These are phyloP conservation scores for Pseudomugil tenellus DNA, from an alignment of 2,797 vertebrate species.

Conservation along the genomic window DNA sequence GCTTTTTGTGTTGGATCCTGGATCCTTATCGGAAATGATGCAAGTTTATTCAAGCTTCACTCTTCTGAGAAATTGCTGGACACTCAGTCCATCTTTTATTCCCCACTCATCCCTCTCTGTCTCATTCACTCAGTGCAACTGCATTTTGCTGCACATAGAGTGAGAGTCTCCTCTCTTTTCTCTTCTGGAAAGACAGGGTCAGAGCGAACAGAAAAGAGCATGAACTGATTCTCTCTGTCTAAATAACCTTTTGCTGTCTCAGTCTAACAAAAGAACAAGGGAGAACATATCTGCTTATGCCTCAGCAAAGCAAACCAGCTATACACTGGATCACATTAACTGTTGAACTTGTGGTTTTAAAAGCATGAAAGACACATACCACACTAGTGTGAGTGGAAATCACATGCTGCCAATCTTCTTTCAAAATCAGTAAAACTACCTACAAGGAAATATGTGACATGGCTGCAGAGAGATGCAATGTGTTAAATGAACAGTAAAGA, in stretches of 20 bases:
- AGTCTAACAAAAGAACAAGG: conserved; percentile 40
- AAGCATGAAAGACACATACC: conserved; percentile 31
- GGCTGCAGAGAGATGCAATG: conserved; percentile 2
- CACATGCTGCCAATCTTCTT: conserved; percentile 9
- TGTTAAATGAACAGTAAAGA: too few relatives aligned
- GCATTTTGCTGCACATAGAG: conserved; percentile 11
- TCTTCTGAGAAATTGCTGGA: conserved; percentile 21
- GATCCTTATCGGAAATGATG: conserved; percentile 25
- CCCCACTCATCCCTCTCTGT: conserved; percentile 13
- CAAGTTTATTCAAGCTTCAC: conserved; percentile 39
- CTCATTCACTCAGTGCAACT: conserved; percentile 27
- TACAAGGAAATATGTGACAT: conserved; percentile 1
- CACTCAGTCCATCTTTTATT: conserved; percentile 1
- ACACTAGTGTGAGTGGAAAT: conserved; percentile 7
- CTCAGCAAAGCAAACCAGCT: conserved; percentile 51
- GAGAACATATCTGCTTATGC: conserved; percentile 60
- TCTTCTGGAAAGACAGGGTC: conserved; percentile 5
- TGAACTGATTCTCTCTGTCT: conserved; percentile 29
- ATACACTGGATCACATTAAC: conserved; percentile 23
- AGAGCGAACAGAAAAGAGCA: conserved; percentile 24
- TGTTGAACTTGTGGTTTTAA: conserved; percentile 49
- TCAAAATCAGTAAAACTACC: conserved; percentile 9
- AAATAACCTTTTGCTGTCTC: conserved; percentile 29
- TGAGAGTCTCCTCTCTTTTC: conserved; percentile 9
- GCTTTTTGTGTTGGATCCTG: conserved; percentile 1